Percentiles rank a stretch among this genome's conserved stretches.
Evolutionary conservation across 2,113 vertebrate species (phyloP).

Genomic region (Xenopus tropicalis): DNA sequence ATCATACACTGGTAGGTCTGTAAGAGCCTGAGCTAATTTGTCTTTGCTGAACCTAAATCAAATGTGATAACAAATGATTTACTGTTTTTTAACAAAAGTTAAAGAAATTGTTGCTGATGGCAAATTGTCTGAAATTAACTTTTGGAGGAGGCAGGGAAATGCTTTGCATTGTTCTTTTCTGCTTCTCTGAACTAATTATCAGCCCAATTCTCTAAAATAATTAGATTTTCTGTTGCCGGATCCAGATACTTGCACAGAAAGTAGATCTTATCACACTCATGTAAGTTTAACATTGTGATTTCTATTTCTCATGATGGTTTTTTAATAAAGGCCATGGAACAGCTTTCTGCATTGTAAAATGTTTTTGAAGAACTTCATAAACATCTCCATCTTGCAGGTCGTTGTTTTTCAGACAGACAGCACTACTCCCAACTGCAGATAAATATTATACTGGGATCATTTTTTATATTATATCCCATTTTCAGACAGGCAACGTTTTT

Average conservation of each 20-base stretch:
- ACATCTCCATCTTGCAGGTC: too few relatives aligned
- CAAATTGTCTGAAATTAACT: constrained; percentile 77
- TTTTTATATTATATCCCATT: too few relatives aligned
- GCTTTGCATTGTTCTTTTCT: constrained; percentile 70
- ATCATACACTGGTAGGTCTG: constrained; percentile 53
- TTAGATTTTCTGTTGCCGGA: constrained; percentile 63
- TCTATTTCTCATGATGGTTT: not conserved
- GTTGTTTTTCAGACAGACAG: too few relatives aligned
- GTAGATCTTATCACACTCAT: constrained; percentile 40
- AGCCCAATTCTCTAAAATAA: constrained; percentile 62
- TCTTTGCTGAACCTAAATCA: constrained; percentile 67
- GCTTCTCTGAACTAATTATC: constrained; percentile 70
- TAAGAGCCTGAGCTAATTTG: constrained; percentile 53
- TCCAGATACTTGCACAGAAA: constrained; percentile 44
- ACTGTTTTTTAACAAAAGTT: constrained; percentile 70
- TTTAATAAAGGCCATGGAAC: not conserved
- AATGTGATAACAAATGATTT: constrained; percentile 63
- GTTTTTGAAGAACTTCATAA: too few relatives aligned
- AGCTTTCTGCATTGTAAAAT: not conserved
- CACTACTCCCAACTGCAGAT: too few relatives aligned
- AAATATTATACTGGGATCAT: too few relatives aligned
- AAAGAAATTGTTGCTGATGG: constrained; percentile 77
- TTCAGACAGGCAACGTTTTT: too few relatives aligned
- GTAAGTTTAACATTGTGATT: constrained; percentile 19
- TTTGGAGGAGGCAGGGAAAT: constrained; percentile 71